Evolutionary conservation across 2,113 vertebrate genomes (phyloP).

Genomic region (Scopus umbretta): DNA sequence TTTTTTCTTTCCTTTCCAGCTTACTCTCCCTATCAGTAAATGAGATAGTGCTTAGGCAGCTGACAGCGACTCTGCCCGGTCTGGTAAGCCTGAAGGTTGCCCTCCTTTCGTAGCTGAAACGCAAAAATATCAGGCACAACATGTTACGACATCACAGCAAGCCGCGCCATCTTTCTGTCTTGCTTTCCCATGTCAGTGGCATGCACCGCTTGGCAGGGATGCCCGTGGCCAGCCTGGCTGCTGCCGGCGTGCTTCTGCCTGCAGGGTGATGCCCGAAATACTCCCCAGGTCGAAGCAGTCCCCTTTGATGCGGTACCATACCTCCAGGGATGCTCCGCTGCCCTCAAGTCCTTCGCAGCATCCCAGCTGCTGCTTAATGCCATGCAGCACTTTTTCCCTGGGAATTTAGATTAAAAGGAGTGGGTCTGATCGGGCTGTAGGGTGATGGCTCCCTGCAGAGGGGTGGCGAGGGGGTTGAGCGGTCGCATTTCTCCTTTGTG

Average conservation of each 20-base stretch:
- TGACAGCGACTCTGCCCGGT: neutral
- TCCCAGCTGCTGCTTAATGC: neutral
- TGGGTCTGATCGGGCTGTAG: neutral
- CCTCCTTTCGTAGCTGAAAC: neutral
- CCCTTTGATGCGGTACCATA: too few species aligned
- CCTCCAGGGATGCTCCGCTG: neutral
- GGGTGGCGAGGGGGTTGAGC: neutral
- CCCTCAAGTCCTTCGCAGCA: neutral
- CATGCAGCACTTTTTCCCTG: accelerated
- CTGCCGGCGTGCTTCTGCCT: accelerated
- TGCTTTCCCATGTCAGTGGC: neutral
- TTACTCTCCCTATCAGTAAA: neutral
- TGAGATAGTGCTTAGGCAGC: neutral
- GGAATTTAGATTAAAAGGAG: neutral
- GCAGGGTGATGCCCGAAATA: accelerated
- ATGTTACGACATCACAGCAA: accelerated
- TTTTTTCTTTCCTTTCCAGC: neutral
- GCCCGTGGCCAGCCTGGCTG: neutral
- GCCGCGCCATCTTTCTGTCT: accelerated
- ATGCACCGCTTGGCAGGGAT: accelerated
- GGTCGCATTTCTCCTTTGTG: accelerated
- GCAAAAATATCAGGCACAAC: neutral
- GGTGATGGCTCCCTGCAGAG: neutral
- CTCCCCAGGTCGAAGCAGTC: neutral
- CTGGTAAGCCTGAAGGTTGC: neutral